A percentile compares a stretch with the other conserved stretches of the same genome.
Conservation (phyloP, 2,888 invertebrate genomes). For the Ecliptopera silaceata region DNA sequence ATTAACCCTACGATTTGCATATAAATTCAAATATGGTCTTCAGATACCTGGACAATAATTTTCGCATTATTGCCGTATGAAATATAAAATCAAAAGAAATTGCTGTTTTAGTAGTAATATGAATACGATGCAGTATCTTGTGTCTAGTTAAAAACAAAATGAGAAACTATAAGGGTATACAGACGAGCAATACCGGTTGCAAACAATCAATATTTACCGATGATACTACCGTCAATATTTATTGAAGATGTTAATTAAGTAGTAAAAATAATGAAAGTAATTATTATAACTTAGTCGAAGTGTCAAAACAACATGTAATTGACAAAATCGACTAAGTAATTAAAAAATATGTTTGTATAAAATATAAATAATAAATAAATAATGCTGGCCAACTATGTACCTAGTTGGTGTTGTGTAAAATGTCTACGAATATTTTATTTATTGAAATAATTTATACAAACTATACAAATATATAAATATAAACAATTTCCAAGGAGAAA, state of each 20-base stretch:
- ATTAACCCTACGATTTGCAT: conserved; percentile 26
- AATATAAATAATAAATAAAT: no score
- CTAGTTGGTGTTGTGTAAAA: no score
- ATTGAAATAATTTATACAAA: no score
- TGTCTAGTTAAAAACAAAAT: conserved; percentile 16
- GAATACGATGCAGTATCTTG: conserved; percentile 14
- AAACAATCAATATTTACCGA: neutral
- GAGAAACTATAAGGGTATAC: neutral
- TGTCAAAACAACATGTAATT: no score
- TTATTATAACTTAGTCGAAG: no score
- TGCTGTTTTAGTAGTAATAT: conserved; percentile 6
- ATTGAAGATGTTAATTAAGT: neutral
- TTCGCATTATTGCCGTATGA: conserved; percentile 14
- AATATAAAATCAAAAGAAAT: conserved; percentile 16
- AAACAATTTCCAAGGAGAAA: no score
- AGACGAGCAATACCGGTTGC: neutral
- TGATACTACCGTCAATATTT: neutral
- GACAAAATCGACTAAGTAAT: no score
- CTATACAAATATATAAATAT: no score
- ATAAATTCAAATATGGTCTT: conserved; percentile 22
- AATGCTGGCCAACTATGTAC: no score
- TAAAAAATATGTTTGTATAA: no score
- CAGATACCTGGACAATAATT: conserved; percentile 7
- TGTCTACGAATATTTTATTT: no score
- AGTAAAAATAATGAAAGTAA: no score